These are phyloP conservation scores for Neoniphon sammara DNA, from an alignment of 2,797 vertebrate genomes.

Conservation along the genomic window DNA sequence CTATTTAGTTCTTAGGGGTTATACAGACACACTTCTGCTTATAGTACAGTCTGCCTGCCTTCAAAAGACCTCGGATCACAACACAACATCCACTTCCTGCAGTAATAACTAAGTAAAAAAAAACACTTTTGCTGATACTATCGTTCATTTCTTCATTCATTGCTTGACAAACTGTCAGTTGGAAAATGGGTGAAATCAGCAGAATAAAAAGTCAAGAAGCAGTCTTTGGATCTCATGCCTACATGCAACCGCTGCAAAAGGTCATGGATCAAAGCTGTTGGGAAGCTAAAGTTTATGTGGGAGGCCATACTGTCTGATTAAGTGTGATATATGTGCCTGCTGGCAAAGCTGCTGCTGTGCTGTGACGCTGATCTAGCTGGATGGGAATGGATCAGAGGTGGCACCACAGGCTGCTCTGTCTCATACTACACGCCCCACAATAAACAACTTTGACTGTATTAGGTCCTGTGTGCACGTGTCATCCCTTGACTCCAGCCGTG, in stretches of 20 bases:
- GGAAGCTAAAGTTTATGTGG: background rate
- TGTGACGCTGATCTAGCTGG: constrained; percentile 36
- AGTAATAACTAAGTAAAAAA: constrained; percentile 8
- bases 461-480: constrained; percentile 20
- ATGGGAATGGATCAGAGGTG: constrained; percentile 36
- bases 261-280: background rate
- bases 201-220: constrained; percentile 31
- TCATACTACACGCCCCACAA: constrained; percentile 14
- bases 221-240: background rate
- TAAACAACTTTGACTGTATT: constrained; percentile 12
- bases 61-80: constrained; percentile 38
- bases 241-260: background rate
- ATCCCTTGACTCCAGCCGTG: constrained; percentile 29
- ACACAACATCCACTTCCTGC: constrained; percentile 16
- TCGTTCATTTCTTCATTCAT: constrained; percentile 8
- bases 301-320: constrained; percentile 1
- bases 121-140: constrained; percentile 3
- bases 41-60: constrained; percentile 4
- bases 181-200: background rate
- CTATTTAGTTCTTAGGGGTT: constrained; percentile 39
- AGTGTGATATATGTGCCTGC: constrained; percentile 14
- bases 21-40: constrained; percentile 33
- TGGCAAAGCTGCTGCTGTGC: constrained; percentile 3
- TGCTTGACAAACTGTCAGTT: background rate
- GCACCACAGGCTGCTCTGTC: background rate